Evolutionary conservation across 2,797 vertebrate species (phyloP).

Genomic region (Myripristis jacobus): DNA sequence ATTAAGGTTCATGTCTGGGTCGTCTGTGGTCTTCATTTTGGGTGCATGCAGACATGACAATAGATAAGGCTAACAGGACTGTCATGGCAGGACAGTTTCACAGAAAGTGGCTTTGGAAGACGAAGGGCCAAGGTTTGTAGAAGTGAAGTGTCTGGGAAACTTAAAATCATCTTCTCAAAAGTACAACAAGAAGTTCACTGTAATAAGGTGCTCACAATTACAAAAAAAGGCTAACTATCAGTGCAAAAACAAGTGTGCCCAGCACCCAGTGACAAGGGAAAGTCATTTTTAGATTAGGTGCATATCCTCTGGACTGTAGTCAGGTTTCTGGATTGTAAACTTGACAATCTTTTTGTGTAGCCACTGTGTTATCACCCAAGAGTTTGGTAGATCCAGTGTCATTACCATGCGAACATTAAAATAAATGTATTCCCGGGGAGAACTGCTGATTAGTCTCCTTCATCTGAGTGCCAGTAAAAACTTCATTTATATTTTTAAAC

Average conservation of each 20-base stretch:
- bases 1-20: constrained; percentile 15
- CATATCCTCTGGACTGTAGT: background rate
- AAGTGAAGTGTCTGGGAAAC: constrained; percentile 31
- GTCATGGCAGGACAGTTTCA: constrained; percentile 18
- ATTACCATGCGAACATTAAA: constrained; percentile 30
- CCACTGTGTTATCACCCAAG: constrained; percentile 35
- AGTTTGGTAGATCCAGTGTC: constrained; percentile 31
- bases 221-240: constrained; percentile 29
- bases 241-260: constrained; percentile 52
- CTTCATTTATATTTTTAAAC: constrained; percentile 1
- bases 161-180: constrained; percentile 34
- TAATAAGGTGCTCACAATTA: constrained; percentile 59
- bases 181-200: constrained; percentile 11
- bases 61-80: background rate
- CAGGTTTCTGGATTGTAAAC: constrained; percentile 4
- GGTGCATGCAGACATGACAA: constrained; percentile 48
- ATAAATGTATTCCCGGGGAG: constrained; percentile 17
- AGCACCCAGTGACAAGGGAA: constrained; percentile 44
- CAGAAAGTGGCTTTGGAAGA: constrained; percentile 12
- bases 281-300: constrained; percentile 14
- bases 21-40: constrained; percentile 11
- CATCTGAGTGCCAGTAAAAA: background rate
- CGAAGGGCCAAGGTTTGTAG: constrained; percentile 12
- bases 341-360: constrained; percentile 21
- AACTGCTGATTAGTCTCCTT: constrained; percentile 15